These are phyloP conservation scores for Melanaphis sacchari DNA, from an alignment of 1,140 invertebrate species.

Conservation along the genomic window DNA sequence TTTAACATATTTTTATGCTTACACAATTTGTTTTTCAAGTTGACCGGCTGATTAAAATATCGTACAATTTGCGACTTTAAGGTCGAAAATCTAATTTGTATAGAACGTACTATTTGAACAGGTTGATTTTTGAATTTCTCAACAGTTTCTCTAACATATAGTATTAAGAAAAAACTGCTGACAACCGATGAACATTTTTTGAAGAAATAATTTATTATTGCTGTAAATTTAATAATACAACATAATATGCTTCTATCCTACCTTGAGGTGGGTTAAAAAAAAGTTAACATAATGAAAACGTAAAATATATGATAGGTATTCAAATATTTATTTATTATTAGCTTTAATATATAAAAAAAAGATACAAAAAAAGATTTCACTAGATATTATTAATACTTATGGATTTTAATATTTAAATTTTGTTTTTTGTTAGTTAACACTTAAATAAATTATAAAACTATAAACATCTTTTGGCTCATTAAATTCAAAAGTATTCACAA, in stretches of 20 bases:
- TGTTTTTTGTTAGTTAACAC: not conserved
- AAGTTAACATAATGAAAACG: not conserved
- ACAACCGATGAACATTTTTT: not conserved
- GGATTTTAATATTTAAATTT: not conserved
- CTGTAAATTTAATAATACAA: not conserved
- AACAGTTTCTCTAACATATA: not conserved
- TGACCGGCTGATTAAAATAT: too few species aligned
- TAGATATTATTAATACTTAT: not conserved
- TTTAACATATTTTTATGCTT: not conserved
- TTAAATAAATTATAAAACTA: slow-evolving; percentile 18
- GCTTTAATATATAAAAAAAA: not conserved
- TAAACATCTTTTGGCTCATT: not conserved
- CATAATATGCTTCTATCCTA: not conserved
- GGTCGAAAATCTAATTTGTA: too few species aligned
- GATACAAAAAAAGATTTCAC: not conserved
- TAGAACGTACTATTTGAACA: not conserved
- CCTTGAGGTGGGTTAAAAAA: not conserved
- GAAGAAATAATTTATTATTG: not conserved
- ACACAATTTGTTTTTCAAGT: too few species aligned
- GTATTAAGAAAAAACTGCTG: not conserved
- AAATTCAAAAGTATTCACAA: not conserved
- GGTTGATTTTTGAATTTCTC: not conserved
- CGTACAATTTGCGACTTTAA: too few species aligned
- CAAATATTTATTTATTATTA: not conserved
- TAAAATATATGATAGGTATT: not conserved